These are phyloP conservation scores for Hippopotamus amphibius DNA, from an alignment of 2,113 vertebrate species.

Conservation along the genomic window DNA sequence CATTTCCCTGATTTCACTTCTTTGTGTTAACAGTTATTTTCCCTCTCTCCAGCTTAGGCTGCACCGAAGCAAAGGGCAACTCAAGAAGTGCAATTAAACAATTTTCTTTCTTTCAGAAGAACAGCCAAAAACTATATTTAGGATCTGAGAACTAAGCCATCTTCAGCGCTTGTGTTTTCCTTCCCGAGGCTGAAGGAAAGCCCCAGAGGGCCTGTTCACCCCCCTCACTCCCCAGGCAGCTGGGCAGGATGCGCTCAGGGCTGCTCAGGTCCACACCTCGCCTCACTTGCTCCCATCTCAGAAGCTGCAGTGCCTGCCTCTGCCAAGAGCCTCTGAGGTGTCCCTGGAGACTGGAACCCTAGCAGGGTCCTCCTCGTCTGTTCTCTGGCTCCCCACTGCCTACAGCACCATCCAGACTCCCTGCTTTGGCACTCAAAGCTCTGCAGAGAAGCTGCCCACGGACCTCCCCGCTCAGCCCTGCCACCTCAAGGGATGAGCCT, in stretches of 20 bases:
- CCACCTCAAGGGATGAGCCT: not conserved
- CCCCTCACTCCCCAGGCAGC: fast-evolving
- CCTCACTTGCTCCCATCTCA: not conserved
- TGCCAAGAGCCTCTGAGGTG: not conserved
- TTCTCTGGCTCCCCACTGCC: not conserved
- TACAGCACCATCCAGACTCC: no score
- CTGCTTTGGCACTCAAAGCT: not conserved
- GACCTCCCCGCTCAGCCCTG: not conserved
- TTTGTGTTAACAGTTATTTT: not conserved
- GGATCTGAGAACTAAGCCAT: not conserved
- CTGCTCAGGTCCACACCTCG: fast-evolving
- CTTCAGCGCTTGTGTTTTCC: not conserved
- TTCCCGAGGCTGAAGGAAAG: fast-evolving
- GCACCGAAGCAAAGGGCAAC: not conserved
- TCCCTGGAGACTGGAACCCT: not conserved
- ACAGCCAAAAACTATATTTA: not conserved
- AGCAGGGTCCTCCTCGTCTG: not conserved
- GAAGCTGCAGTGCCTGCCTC: not conserved
- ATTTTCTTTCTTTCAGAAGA: not conserved
- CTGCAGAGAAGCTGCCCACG: fast-evolving
- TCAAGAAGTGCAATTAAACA: not conserved
- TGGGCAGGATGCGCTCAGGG: not conserved
- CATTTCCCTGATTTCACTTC: not conserved
- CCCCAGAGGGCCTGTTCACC: not conserved
- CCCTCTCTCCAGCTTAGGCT: not conserved